phyloP scores from a whole-genome alignment of 1,140 invertebrate genomes.

The Aphidius gifuensis region DNA sequence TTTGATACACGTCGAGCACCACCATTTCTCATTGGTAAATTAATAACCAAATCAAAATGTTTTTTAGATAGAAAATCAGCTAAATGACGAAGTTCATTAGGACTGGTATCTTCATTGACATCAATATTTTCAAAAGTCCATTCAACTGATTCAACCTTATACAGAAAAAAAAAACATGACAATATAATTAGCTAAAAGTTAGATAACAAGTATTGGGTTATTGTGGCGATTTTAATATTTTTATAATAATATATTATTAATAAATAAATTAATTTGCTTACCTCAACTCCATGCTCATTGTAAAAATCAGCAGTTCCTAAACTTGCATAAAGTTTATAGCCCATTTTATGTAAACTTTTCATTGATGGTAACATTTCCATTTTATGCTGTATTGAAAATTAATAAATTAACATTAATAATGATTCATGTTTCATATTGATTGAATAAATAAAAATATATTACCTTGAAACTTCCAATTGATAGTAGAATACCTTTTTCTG shows the following conservation, averaged over 20 bases:
- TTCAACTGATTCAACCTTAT: slow-evolving; percentile 88
- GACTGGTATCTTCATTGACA: slow-evolving; percentile 70
- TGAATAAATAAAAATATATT: slow-evolving; percentile 30
- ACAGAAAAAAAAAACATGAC: slow-evolving; percentile 13
- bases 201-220: too few relatives aligned
- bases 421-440: slow-evolving; percentile 14
- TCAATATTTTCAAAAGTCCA: slow-evolving; percentile 93
- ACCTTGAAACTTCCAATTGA: slow-evolving; percentile 96
- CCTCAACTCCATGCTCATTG: slow-evolving; percentile 84
- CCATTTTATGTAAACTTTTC: slow-evolving; percentile 81
- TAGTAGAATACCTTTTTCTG: slow-evolving; percentile 89
- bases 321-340: slow-evolving; percentile 94
- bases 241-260: too few relatives aligned
- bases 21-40: slow-evolving; percentile 89
- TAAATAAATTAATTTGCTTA: slow-evolving; percentile 53
- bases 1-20: slow-evolving; percentile 89
- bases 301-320: slow-evolving; percentile 99
- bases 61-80: slow-evolving; percentile 90
- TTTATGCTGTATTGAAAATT: slow-evolving; percentile 71
- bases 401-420: slow-evolving; percentile 15
- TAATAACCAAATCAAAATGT: slow-evolving; percentile 95
- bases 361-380: slow-evolving; percentile 83
- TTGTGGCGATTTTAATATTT: too few relatives aligned
- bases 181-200: too few relatives aligned
- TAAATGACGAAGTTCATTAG: slow-evolving; percentile 79